Base-by-base conservation (phyloP, 2,888 invertebrate genomes). In the Sthenelais limicola region DNA sequence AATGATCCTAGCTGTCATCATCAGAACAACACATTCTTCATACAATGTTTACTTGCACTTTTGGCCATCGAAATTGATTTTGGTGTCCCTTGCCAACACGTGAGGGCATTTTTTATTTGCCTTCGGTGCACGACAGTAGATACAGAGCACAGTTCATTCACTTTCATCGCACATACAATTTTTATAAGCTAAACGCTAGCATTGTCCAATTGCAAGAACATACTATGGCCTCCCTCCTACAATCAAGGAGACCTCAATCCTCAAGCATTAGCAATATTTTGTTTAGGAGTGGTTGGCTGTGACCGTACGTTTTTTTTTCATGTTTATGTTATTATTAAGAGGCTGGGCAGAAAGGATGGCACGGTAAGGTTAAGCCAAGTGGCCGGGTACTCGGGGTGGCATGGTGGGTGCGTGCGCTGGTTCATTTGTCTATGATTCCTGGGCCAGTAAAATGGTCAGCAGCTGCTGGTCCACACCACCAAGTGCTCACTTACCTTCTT, bases 1-100 rank as follows among this genome's bases (percentile, higher is more conserved):
- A 73, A 73, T 73, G 48, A 73, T 73, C 73, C 73, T 68, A 68
- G 73, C 68, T 68, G 68, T 73, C 68, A 68, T 68, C 56, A 62
- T 33, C 62, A 62, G 35, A 35, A 73, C 58, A 68, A 73, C 73
- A 73, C 62, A 68, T 68, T 68, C 62, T 73, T 68, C 68, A 68
- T 68, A 68, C 73, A 73, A 68, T 56, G 73, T 68, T 73, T 73
- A 68, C 68, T 68, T 73, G 58, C 68, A 73, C 73, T 73, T 67
- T 68, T 68, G 71, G 71, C 71, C 71, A 71, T 70, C 51, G 38
- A 71, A 71, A 71, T 47, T 71, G 58, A 71, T n/a, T 35, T 48
- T 49, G 49, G 66, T 72, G 62, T 58, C 67, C 51, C n/a, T 62
- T 33, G 35, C 66, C 33, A 67, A 56, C 73, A 73, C 54, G 43